Evolutionary conservation across 2,888 invertebrate genomes (phyloP).

Genomic region (Priocnemis perturbator): DNA sequence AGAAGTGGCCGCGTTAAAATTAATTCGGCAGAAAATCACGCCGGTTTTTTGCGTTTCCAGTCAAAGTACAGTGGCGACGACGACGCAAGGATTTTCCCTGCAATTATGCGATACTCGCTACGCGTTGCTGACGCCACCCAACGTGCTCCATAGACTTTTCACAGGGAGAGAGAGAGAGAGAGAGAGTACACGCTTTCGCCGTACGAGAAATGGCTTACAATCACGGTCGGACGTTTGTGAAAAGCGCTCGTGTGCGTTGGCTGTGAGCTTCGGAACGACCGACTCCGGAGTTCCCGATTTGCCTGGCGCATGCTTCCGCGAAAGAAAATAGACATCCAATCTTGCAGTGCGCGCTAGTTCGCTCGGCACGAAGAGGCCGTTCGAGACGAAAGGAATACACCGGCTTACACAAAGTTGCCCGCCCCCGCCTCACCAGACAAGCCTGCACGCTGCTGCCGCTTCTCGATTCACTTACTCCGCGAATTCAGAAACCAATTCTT

Average conservation of each 20-base stretch:
- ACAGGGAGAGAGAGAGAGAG: too few species aligned
- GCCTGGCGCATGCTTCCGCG: slow-evolving; percentile 16
- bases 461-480: slow-evolving; percentile 41
- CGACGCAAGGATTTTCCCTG: too few species aligned
- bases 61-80: too few species aligned
- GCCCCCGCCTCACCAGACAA: slow-evolving; percentile 4
- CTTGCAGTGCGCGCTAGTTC: slow-evolving; percentile 28
- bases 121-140: too few species aligned
- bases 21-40: too few species aligned
- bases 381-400: slow-evolving; percentile 8
- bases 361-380: slow-evolving; percentile 26
- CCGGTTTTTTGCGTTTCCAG: too few species aligned
- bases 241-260: slow-evolving; percentile 8
- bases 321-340: slow-evolving; percentile 31
- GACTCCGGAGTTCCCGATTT: slow-evolving; percentile 28
- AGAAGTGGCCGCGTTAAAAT: too few species aligned
- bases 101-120: too few species aligned
- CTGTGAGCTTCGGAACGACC: slow-evolving; percentile 25
- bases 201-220: not conserved
- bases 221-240: slow-evolving; percentile 26
- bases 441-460: slow-evolving; percentile 27
- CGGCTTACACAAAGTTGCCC: slow-evolving; percentile 22
- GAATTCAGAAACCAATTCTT: slow-evolving; percentile 48
- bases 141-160: too few species aligned
- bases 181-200: too few species aligned